These are phyloP conservation scores for Noctilio leporinus DNA, from an alignment of 2,113 vertebrate species.

Conservation along the genomic window DNA sequence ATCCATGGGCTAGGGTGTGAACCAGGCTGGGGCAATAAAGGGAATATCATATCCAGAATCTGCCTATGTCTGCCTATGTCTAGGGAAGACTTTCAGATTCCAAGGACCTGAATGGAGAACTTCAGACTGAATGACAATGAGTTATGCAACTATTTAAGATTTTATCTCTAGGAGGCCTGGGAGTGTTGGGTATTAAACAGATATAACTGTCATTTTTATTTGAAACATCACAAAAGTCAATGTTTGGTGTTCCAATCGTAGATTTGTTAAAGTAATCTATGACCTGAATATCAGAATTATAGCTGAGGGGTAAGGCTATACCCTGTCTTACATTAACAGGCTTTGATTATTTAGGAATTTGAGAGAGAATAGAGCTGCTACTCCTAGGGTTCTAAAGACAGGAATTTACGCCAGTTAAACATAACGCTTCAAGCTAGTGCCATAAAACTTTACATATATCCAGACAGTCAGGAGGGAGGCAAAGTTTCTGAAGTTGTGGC, in stretches of 20 bases:
- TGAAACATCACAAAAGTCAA: neutral
- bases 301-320: neutral
- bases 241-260: neutral
- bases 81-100: neutral
- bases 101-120: neutral
- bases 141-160: no score
- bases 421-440: rapidly evolving
- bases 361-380: no score
- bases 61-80: neutral
- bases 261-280: no score
- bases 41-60: neutral
- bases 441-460: rapidly evolving
- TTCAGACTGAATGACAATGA: neutral
- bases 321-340: no score
- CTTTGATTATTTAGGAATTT: neutral
- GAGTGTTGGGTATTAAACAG: neutral
- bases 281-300: neutral
- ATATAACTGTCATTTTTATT: neutral
- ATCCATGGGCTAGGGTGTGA: rapidly evolving
- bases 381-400: neutral
- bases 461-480: neutral
- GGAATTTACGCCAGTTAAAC: neutral
- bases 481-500: neutral
- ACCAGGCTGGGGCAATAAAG: neutral
- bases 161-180: neutral